A percentile compares a stretch with the other conserved stretches of the same genome.
These are phyloP conservation scores for Akabosia matsudoensis DNA, from an alignment of 1,140 invertebrate genomes.

Conservation along the genomic window DNA sequence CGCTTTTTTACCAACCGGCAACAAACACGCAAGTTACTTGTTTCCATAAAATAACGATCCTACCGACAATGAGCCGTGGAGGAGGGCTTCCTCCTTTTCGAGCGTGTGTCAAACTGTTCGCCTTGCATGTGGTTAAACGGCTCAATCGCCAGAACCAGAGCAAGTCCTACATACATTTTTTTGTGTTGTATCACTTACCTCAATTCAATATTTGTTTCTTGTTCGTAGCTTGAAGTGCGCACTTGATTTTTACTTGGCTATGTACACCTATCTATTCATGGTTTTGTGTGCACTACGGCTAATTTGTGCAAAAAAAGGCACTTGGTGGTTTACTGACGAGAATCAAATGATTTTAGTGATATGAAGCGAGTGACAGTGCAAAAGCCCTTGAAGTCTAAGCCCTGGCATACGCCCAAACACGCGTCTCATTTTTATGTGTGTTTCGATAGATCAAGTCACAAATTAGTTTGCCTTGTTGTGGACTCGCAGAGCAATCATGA, in stretches of 20 bases:
- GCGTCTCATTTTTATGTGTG: neutral
- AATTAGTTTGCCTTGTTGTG: neutral
- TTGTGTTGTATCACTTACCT: neutral
- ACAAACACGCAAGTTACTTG: neutral
- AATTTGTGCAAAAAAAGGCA: neutral
- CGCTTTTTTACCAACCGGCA: too few relatives aligned
- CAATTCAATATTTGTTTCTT: neutral
- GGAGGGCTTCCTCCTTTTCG: too few relatives aligned
- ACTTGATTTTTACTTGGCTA: neutral
- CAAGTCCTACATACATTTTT: neutral
- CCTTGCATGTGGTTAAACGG: neutral
- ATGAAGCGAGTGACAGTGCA: slow-evolving; percentile 9
- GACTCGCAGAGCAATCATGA: neutral
- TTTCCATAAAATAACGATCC: neutral
- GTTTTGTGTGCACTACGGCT: too few relatives aligned
- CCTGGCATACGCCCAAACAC: neutral
- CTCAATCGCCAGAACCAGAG: too few relatives aligned
- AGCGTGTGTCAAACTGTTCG: neutral
- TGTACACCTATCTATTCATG: too few relatives aligned
- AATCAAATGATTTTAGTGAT: neutral
- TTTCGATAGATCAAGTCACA: slow-evolving; percentile 20
- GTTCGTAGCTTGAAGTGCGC: neutral
- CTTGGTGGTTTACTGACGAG: neutral
- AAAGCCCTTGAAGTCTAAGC: slow-evolving; percentile 1
- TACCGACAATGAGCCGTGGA: too few relatives aligned